Percentiles rank a stretch among this genome's conserved stretches.
phyloP scores from a whole-genome alignment of 2,113 vertebrate genomes.

The Megaceryle maxima region DNA sequence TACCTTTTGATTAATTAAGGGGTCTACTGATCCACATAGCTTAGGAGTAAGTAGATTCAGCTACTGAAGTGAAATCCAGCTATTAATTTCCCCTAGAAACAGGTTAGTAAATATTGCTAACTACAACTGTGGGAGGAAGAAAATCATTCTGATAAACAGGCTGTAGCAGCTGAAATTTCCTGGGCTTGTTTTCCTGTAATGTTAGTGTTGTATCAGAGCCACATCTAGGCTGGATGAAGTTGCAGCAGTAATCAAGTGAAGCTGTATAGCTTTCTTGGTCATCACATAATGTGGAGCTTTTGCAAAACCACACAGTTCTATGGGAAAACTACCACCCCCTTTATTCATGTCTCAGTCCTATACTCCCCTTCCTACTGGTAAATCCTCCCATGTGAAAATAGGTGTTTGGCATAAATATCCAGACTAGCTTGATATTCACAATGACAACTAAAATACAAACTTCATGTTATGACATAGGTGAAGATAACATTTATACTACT shows the following conservation, averaged over 20 bases:
- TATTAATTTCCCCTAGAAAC: conserved; percentile 24
- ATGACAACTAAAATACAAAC: not conserved
- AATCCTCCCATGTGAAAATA: not conserved
- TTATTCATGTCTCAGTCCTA: not conserved
- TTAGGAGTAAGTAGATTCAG: not conserved
- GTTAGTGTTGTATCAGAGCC: not conserved
- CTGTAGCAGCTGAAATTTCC: conserved; percentile 40
- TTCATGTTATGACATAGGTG: not conserved
- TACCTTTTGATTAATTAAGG: not conserved
- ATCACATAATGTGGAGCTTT: not conserved
- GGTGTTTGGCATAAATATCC: not conserved
- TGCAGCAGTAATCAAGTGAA: not conserved
- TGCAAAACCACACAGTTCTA: not conserved
- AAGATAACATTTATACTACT: not conserved
- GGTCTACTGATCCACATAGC: not conserved
- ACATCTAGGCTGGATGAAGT: not conserved
- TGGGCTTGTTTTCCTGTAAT: not conserved
- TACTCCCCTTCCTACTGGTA: not conserved
- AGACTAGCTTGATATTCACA: not conserved
- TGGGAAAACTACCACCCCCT: not conserved
- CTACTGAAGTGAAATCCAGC: not conserved
- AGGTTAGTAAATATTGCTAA: conserved; percentile 1
- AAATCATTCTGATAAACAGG: conserved; percentile 7
- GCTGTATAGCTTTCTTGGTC: not conserved
- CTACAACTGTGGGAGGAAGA: conserved; percentile 6